Evolutionary conservation across 2,888 invertebrate genomes (phyloP), one percentile per base, ranked within the genome.

Genomic region (Leptura quadrifasciata): DNA sequence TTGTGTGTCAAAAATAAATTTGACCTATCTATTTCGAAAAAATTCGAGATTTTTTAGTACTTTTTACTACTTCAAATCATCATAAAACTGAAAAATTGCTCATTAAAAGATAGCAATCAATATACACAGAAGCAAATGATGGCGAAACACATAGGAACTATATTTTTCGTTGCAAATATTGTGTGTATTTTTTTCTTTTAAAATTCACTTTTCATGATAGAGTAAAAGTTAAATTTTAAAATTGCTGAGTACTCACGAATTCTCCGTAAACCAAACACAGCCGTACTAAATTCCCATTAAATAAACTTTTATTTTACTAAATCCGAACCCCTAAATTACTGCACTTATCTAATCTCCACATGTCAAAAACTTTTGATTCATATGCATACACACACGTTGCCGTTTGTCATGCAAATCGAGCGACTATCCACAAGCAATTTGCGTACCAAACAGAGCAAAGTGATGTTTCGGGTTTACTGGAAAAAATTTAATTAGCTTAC

Each of bases 401-500:
- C 60, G 47, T 70, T 70, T 60, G 70, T 70, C 70, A 70, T 47
- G 69, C 21, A 52, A 65, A 65, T 65, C 39, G 58, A 21, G 9
- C 21, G 35, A 39, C 58, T 55, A 24, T 39, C 18, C 57, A 10
- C 20, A 15, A n/a, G 20, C 70, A 58, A 70, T 69, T 69, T 69
- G 31, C n/a, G 67, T 52, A 15, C 27, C 15, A 55, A 67, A 52
- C 55, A 24, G 21, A 9, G 47, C 21, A 18, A 70, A 60, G 35
- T 47, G 60, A 58, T 24, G 70, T 70, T 70, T 17, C 70, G 58
- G 58, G 35, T 21, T 60, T 63, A 58, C 35, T 10, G 35, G 21
- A 35, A 70, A 69, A 60, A 70, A 60, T 70, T 47, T 58, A 47
- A 70, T 70, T 58, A 39, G 58, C 70, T 20, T 47, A 70, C 70